A percentile compares a stretch with the other conserved stretches of the same genome.
Conservation (phyloP, 2,113 vertebrate species). For the Miniopterus natalensis region DNA sequence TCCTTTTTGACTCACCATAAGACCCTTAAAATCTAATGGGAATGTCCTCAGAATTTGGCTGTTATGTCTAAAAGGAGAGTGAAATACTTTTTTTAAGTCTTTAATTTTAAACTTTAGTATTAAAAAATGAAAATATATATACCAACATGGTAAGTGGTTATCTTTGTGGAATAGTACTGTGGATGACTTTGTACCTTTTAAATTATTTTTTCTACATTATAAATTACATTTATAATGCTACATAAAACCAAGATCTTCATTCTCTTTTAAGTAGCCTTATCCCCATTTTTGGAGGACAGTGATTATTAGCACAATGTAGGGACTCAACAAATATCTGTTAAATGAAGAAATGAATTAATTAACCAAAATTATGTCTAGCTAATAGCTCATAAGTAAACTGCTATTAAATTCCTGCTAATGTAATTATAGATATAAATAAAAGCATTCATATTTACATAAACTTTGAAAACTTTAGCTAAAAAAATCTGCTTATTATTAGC, state of each 20-base stretch:
- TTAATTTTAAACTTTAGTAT: constrained; percentile 14
- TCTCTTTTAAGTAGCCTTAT: background rate
- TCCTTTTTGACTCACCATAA: background rate
- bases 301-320: background rate
- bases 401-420: background rate
- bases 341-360: background rate
- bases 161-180: background rate
- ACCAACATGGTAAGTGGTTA: background rate
- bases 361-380: background rate
- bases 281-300: background rate
- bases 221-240: background rate
- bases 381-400: background rate
- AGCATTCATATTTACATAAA: background rate
- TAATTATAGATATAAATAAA: background rate
- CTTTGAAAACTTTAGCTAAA: background rate
- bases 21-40: constrained; percentile 43
- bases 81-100: background rate
- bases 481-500: background rate
- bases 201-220: background rate
- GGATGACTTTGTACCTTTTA: background rate
- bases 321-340: background rate
- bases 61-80: background rate
- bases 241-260: background rate
- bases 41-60: background rate
- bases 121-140: constrained; percentile 24